Base-by-base conservation (phyloP, 2,888 invertebrate genomes). In the Carpatolechia fugitivella region DNA sequence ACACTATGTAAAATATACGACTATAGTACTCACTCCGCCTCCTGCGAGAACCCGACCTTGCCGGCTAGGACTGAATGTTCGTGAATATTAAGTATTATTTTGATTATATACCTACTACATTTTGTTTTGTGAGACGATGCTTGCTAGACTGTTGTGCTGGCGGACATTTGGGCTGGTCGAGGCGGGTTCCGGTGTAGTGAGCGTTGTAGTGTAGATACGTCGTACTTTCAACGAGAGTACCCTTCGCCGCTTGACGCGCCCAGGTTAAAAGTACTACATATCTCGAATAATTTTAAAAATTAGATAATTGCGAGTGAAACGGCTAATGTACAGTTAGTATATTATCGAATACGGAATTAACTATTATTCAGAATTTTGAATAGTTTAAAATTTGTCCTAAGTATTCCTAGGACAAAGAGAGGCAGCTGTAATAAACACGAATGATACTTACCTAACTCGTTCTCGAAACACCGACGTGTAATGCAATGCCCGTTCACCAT, bases 1-100 rank as follows among this genome's bases (percentile, higher is more conserved):
- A n/a, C n/a, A n/a, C 56, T 51, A 47, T 54, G 54, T 51, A 51
- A 38, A 46, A 47, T 54, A 46, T 57, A 44, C 52, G 44, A 49
- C 24, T 47, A 33, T 14, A 14, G 38, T n/a, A n/a, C n/a, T n/a
- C n/a, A n/a, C n/a, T n/a, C n/a, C n/a, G n/a, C n/a, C n/a, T n/a
- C n/a, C n/a, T n/a, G n/a, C n/a, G n/a, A n/a, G n/a, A n/a, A n/a
- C n/a, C n/a, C n/a, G n/a, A n/a, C n/a, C n/a, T n/a, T n/a, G n/a
- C n/a, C n/a, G n/a, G n/a, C n/a, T n/a, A n/a, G n/a, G n/a, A n/a
- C n/a, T n/a, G n/a, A n/a, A n/a, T n/a, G n/a, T n/a, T n/a, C n/a
- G n/a, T n/a, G n/a, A n/a, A n/a, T n/a, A n/a, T n/a, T n/a, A n/a
- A n/a, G n/a, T n/a, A n/a, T n/a, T n/a, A n/a, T n/a, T n/a, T n/a